Evolutionary conservation across 2,797 vertebrate species (phyloP).

Genomic region (Triplophysa yarkandensis): DNA sequence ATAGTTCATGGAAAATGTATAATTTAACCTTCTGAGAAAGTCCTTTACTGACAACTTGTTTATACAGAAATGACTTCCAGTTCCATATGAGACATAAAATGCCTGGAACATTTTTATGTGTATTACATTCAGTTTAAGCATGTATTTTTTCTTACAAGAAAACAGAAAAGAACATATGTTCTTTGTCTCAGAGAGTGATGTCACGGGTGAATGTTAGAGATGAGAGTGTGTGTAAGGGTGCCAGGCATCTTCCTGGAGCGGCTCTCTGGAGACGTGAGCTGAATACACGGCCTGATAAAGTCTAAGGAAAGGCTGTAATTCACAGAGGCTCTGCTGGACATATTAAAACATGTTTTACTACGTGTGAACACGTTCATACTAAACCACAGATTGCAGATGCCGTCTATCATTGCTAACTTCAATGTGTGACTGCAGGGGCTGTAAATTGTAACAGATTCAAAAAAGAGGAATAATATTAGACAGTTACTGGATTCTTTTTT

Average conservation of each 20-base stretch:
- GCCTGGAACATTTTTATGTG: background rate
- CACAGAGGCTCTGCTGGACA: constrained; percentile 47
- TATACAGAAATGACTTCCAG: background rate
- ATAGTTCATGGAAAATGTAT: background rate
- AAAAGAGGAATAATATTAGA: background rate
- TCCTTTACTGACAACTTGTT: background rate
- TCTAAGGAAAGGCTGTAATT: constrained; percentile 45
- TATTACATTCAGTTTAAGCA: background rate
- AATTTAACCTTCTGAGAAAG: background rate
- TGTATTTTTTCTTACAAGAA: background rate
- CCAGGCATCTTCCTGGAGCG: constrained; percentile 26
- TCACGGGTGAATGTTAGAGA: constrained; percentile 6
- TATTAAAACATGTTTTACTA: constrained; percentile 55
- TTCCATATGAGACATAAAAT: background rate
- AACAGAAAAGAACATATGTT: constrained; percentile 6
- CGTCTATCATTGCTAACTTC: background rate
- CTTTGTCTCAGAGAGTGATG: constrained; percentile 6
- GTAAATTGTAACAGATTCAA: background rate
- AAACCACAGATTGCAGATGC: constrained; percentile 13
- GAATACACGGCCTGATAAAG: constrained; percentile 35
- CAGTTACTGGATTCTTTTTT: no score
- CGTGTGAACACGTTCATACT: constrained; percentile 49
- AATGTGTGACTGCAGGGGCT: background rate
- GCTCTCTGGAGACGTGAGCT: constrained; percentile 23
- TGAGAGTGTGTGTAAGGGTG: constrained; percentile 15